Evolutionary conservation across 2,797 vertebrate species (phyloP).

Genomic region (Ctenosaura bakeri): DNA sequence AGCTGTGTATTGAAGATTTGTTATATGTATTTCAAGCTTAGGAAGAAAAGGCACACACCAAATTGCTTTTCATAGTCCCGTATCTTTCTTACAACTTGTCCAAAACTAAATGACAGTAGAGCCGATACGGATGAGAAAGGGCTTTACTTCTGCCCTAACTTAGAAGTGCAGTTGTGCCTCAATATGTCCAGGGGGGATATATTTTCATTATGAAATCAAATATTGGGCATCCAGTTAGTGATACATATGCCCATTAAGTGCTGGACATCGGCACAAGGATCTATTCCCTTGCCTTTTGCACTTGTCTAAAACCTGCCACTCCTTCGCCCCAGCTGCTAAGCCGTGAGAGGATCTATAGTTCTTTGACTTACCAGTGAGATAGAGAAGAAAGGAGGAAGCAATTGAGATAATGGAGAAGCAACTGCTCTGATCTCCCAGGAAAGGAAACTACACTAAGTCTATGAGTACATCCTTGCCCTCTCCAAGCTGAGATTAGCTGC

Average conservation of each 20-base stretch:
- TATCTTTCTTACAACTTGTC: constrained; percentile 41
- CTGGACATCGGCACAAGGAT: too few relatives aligned
- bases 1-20: neutral
- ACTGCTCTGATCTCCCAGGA: too few relatives aligned
- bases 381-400: too few relatives aligned
- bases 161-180: neutral
- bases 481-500: too few relatives aligned
- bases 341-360: too few relatives aligned
- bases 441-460: too few relatives aligned
- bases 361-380: too few relatives aligned
- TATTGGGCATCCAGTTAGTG: neutral
- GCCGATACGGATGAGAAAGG: neutral
- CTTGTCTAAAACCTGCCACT: too few relatives aligned
- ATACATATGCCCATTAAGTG: too few relatives aligned
- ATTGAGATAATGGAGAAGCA: too few relatives aligned
- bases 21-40: constrained; percentile 41
- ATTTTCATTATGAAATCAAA: constrained; percentile 23
- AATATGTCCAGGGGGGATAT: constrained; percentile 31
- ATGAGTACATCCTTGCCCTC: too few relatives aligned
- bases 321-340: neutral
- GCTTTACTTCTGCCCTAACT: neutral
- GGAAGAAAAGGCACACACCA: neutral
- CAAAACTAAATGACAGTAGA: constrained; percentile 27
- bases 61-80: constrained; percentile 37
- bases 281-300: too few relatives aligned